Percentiles rank a stretch among this genome's conserved stretches.
These are phyloP conservation scores for Fregata magnificens DNA, from an alignment of 2,113 vertebrate species.

Conservation along the genomic window DNA sequence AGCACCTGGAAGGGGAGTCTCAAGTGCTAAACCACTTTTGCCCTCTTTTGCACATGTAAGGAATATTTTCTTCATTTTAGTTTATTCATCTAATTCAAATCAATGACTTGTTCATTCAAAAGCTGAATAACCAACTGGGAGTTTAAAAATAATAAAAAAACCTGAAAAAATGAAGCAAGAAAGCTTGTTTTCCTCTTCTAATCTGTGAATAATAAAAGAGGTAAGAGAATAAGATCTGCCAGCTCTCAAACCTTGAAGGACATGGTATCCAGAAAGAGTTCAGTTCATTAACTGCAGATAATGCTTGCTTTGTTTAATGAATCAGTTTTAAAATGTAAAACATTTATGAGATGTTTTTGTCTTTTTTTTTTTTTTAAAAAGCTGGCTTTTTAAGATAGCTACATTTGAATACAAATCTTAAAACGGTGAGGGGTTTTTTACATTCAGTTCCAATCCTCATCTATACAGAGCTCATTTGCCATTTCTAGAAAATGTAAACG, in stretches of 20 bases:
- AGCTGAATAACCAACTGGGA: not conserved
- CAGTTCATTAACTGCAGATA: conserved; percentile 5
- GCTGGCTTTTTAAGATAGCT: not conserved
- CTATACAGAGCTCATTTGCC: not conserved
- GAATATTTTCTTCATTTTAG: not conserved
- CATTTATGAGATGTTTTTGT: not conserved
- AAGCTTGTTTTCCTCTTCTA: not conserved
- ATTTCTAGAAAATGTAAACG: not conserved
- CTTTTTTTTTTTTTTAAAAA: not conserved
- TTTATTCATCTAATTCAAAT: not conserved
- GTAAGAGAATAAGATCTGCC: not conserved
- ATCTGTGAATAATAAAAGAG: not conserved
- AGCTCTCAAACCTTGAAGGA: conserved; percentile 19
- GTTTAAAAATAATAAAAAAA: not conserved
- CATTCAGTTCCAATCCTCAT: not conserved
- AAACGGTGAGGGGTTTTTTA: not conserved
- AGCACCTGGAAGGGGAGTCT: not conserved
- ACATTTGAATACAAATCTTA: not conserved
- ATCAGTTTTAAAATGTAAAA: not conserved
- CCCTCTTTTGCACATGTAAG: not conserved
- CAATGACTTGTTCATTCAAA: not conserved
- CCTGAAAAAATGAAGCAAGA: not conserved
- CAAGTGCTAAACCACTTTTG: not conserved
- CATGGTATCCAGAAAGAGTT: not conserved
- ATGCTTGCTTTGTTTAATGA: not conserved